phyloP scores from a whole-genome alignment of 2,888 invertebrate species.

The Lasius fuliginosus region DNA sequence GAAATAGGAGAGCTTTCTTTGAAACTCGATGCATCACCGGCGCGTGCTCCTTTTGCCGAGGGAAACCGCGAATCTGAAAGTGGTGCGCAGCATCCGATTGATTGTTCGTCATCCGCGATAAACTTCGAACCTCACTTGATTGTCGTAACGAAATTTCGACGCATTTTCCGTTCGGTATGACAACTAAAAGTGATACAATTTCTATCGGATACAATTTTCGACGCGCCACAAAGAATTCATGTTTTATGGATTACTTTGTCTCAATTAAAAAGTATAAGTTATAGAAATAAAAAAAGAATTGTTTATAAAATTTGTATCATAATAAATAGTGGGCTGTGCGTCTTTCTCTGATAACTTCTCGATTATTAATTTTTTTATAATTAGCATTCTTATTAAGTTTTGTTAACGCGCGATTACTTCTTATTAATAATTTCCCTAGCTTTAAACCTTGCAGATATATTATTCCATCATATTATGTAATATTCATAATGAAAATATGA shows the following conservation, averaged over 20 bases:
- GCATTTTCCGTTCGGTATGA: slow-evolving; percentile 7
- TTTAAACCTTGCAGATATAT: background rate
- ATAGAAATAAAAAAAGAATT: background rate
- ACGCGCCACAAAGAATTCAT: background rate
- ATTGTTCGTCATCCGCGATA: background rate
- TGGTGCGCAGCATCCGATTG: slow-evolving; percentile 21
- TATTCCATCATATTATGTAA: too few relatives aligned
- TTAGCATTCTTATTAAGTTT: background rate
- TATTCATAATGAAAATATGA: too few relatives aligned
- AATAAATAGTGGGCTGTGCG: background rate
- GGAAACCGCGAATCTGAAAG: background rate
- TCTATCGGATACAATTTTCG: background rate
- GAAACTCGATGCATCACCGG: slow-evolving; percentile 51
- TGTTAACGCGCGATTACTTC: background rate
- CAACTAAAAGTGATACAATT: slow-evolving; percentile 17
- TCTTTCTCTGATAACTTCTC: background rate
- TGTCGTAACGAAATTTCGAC: slow-evolving; percentile 37
- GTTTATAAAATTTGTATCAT: background rate
- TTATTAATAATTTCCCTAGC: background rate
- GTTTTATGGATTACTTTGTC: background rate
- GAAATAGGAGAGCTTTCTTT: slow-evolving; percentile 33
- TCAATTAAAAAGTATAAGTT: slow-evolving; percentile 3
- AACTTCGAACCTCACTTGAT: slow-evolving; percentile 5
- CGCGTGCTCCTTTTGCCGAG: slow-evolving; percentile 31
- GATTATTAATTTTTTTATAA: background rate